A percentile compares a stretch with the other conserved stretches of the same genome.
Conservation (phyloP, 2,888 invertebrate species). For the Calliscelio sp. region DNA sequence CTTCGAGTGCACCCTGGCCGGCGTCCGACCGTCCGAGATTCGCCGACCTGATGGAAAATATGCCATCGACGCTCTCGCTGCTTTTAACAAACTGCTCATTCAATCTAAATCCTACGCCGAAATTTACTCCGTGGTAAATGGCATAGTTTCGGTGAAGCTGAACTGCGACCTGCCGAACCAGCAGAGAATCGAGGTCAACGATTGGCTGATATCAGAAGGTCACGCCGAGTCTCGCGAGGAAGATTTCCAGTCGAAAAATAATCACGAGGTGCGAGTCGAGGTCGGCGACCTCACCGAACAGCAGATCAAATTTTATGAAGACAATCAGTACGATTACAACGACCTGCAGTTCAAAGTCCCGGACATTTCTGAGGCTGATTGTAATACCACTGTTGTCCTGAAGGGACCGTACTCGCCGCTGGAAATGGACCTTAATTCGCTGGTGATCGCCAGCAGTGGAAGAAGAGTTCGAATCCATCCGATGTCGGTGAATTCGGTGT, state of each 20-base stretch:
- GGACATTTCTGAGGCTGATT: slow-evolving; percentile 83
- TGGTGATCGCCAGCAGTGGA: slow-evolving; percentile 88
- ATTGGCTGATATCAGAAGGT: slow-evolving; percentile 88
- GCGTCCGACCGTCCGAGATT: slow-evolving; percentile 90
- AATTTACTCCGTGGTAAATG: slow-evolving; percentile 93
- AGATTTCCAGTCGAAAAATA: slow-evolving; percentile 89
- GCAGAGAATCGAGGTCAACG: slow-evolving; percentile 87
- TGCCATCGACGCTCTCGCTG: slow-evolving; percentile 87
- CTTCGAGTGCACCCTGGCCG: slow-evolving; percentile 90
- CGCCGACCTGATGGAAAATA: slow-evolving; percentile 88
- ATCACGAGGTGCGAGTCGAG: slow-evolving; percentile 83
- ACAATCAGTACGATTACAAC: slow-evolving; percentile 79
- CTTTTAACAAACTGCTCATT: slow-evolving; percentile 84
- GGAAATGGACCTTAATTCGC: slow-evolving; percentile 90
- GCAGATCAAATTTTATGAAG: slow-evolving; percentile 79
- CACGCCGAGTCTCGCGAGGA: slow-evolving; percentile 91
- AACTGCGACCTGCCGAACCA: slow-evolving; percentile 76
- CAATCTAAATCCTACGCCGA: slow-evolving; percentile 74
- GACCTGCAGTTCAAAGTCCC: slow-evolving; percentile 76
- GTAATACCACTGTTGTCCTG: slow-evolving; percentile 86
- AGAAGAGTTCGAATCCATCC: slow-evolving; percentile 90
- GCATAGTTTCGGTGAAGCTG: slow-evolving; percentile 90
- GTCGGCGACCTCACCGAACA: slow-evolving; percentile 79
- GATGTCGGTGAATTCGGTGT: slow-evolving; percentile 94
- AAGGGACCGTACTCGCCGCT: slow-evolving; percentile 94